Evolutionary conservation across 1,140 invertebrate genomes (phyloP), one percentile per base, ranked within the genome.

Genomic region (Helicoverpa armigera): DNA sequence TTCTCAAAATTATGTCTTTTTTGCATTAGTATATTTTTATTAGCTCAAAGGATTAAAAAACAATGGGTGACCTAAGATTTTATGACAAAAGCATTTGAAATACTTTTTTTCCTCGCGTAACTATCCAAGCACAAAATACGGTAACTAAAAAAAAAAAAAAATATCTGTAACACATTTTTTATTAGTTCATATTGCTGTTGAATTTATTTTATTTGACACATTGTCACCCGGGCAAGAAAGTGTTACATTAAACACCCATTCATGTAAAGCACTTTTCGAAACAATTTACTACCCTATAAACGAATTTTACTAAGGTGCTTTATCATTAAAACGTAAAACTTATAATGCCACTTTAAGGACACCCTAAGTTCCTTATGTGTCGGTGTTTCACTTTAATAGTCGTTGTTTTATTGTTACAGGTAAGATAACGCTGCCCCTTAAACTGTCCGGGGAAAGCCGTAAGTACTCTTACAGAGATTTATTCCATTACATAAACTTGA

Each of bases 321-420:
- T 76, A 60, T 63, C 63, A 73, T 76, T 11, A 74, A 43, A 51
- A 13, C 73, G 43, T 76, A 51, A 63, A 76, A 61, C 14, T 63
- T 61, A 29, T 76, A 76, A 76, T 54, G 29, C 35, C 53, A 73
- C 73, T 31, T 63, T 76, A 63, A 61, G 13, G 43, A 63, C 58
- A 18, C 43, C 56, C 51, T 63, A 29, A 76, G 56, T 43, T 76
- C 50, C 50, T 50, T 76, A 76, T 50, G 56, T 76, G 18, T 29
- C 18, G 29, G 51, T 77, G 48, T 54, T 65, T 35, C 11, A 77
- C 61, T 65, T 65, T 65, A 76, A 76, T 67, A 77, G 10, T 77
- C 48, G 11, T 43, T 54, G 67, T 77, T 77, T 77, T 77, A 23
- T 75, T 77, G 50, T 77, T 67, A 67, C 61, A 77, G 75, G 75